A percentile compares a stretch with the other conserved stretches of the same genome.
Conservation (phyloP, 2,888 invertebrate genomes). For the Hydriomena furcata region DNA sequence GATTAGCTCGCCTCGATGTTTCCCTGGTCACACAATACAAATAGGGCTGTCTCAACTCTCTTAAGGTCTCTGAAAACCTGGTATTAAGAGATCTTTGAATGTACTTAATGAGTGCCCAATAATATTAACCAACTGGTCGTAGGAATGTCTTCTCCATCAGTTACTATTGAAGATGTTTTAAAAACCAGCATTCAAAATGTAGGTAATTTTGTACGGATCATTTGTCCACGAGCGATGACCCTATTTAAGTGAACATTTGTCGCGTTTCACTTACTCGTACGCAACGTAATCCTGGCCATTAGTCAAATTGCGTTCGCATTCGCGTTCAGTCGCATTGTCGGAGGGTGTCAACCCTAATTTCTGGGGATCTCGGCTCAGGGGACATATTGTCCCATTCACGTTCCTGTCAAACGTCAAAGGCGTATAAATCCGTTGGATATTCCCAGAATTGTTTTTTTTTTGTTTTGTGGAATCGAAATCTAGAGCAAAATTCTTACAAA, state of each 20-base stretch:
- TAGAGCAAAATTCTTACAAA: not conserved
- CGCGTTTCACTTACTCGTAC: conserved; percentile 69
- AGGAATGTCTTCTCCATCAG: too few relatives aligned
- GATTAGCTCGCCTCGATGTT: conserved; percentile 52
- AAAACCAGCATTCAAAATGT: too few relatives aligned
- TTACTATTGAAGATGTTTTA: too few relatives aligned
- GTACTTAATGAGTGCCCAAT: not conserved
- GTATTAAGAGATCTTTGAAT: not conserved
- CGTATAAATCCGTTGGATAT: conserved; percentile 8
- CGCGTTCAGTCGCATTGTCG: conserved; percentile 65
- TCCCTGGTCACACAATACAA: conserved; percentile 14
- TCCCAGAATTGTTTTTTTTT: conserved; percentile 3
- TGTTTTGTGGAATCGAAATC: too few relatives aligned
- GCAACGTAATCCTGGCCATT: conserved; percentile 69
- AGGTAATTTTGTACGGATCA: conserved; percentile 26
- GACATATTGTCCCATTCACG: conserved; percentile 57
- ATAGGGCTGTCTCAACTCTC: conserved; percentile 19
- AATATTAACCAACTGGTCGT: not conserved
- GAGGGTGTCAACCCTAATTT: conserved; percentile 74
- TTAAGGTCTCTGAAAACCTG: not conserved
- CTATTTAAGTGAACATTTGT: conserved; percentile 48
- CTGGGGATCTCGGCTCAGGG: conserved; percentile 54
- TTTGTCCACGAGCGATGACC: conserved; percentile 40
- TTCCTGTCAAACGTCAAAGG: conserved; percentile 61
- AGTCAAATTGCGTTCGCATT: conserved; percentile 63